phyloP scores from a whole-genome alignment of 2,113 vertebrate genomes.

The Chaenocephalus aceratus region DNA sequence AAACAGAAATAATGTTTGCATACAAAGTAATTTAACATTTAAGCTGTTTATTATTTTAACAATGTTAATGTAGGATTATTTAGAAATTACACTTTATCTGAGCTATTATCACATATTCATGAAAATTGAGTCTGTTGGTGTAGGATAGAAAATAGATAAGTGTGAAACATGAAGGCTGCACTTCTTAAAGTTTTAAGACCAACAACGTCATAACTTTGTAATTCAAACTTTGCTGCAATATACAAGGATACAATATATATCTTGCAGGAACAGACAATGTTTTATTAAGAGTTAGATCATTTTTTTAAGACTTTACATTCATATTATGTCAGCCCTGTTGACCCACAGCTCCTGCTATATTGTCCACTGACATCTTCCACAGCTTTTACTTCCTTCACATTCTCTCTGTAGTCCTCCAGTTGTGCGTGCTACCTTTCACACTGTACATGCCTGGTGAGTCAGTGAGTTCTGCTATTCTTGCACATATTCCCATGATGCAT shows the following conservation, averaged over 20 bases:
- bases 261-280: constrained; percentile 1
- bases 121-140: not conserved
- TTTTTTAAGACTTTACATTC: not conserved
- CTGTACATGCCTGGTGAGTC: constrained; percentile 2
- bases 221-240: not conserved
- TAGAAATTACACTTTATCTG: not conserved
- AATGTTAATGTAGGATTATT: not conserved
- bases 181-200: not conserved
- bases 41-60: too few relatives aligned
- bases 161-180: not conserved
- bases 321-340: not conserved
- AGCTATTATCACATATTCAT: not conserved
- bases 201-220: not conserved
- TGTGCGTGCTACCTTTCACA: constrained; percentile 17
- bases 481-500: not conserved
- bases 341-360: not conserved
- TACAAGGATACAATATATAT: constrained; percentile 25
- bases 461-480: constrained; percentile 16
- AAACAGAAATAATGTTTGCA: constrained; percentile 21
- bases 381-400: constrained; percentile 1
- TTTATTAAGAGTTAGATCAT: constrained; percentile 45
- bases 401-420: constrained; percentile 10
- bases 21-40: not conserved
- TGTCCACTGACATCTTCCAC: constrained; percentile 8
- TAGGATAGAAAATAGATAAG: constrained; percentile 9